A percentile compares a stretch with the other conserved stretches of the same genome.
Evolutionary conservation across 2,888 invertebrate species (phyloP).

Genomic region (Pediacus dermestoides): DNA sequence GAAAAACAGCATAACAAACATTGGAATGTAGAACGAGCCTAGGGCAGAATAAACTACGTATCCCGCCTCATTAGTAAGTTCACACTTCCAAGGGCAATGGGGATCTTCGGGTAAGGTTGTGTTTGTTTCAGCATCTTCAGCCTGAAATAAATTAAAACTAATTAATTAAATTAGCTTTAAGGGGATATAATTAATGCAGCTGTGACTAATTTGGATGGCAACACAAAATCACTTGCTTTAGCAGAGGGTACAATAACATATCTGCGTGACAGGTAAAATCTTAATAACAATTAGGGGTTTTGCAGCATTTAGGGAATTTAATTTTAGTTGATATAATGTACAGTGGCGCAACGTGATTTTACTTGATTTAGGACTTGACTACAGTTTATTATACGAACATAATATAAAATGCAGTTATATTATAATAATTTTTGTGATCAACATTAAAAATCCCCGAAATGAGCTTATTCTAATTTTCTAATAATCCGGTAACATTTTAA

Average conservation of each 20-base stretch:
- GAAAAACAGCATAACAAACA: conserved; percentile 97
- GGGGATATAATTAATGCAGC: background rate
- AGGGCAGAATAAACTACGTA: conserved; percentile 96
- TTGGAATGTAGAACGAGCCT: conserved; percentile 97
- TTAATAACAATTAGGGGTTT: conserved; percentile 1
- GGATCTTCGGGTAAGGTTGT: conserved; percentile 50
- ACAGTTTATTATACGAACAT: background rate
- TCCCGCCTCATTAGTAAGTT: conserved; percentile 88
- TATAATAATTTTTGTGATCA: no score
- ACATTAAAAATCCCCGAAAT: no score
- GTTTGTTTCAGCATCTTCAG: conserved; percentile 29
- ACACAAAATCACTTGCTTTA: no score
- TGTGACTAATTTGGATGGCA: background rate
- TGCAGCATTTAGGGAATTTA: no score
- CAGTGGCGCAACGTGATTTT: background rate
- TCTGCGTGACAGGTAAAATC: background rate
- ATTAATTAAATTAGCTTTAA: conserved; percentile 2
- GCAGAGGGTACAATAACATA: no score
- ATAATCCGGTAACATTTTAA: no score
- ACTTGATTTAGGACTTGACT: background rate
- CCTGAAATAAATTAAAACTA: conserved; percentile 30
- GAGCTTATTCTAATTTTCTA: no score
- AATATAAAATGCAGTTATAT: no score
- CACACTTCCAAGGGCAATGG: conserved; percentile 81
- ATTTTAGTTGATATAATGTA: no score